phyloP scores from a whole-genome alignment of 2,113 vertebrate species.

The Struthidea cinerea region DNA sequence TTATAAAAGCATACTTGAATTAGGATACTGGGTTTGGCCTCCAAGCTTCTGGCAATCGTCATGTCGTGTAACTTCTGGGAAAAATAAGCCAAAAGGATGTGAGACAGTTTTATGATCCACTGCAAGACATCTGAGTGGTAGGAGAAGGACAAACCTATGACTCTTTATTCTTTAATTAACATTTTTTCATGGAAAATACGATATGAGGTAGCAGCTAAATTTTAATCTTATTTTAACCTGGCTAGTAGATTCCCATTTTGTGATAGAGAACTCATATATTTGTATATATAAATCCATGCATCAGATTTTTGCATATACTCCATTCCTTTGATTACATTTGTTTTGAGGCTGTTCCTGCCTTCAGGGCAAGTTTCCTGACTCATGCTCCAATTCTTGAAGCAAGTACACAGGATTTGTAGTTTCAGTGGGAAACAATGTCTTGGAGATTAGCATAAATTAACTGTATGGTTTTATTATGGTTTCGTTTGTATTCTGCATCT shows the following conservation, averaged over 20 bases:
- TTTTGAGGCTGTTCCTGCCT: background rate
- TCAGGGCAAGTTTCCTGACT: background rate
- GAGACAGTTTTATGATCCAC: background rate
- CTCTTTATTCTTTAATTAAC: background rate
- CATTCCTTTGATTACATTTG: background rate
- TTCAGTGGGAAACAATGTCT: background rate
- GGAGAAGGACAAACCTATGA: background rate
- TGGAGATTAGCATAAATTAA: background rate
- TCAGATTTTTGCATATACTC: background rate
- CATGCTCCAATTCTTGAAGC: background rate
- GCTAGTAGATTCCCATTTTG: background rate
- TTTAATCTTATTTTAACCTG: background rate
- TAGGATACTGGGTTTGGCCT: background rate
- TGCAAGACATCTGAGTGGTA: background rate
- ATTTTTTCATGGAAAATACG: background rate
- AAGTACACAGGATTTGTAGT: background rate
- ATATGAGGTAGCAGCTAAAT: background rate
- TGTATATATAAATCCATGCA: background rate
- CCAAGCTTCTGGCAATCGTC: background rate
- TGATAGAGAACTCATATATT: accelerated
- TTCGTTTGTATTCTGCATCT: background rate
- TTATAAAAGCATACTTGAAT: background rate
- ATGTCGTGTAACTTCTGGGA: background rate
- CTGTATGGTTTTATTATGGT: background rate
- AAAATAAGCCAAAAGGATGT: background rate